A percentile compares a stretch with the other conserved stretches of the same genome.
Conservation (phyloP, 2,113 vertebrate species). For the Ceyx melanurus region DNA sequence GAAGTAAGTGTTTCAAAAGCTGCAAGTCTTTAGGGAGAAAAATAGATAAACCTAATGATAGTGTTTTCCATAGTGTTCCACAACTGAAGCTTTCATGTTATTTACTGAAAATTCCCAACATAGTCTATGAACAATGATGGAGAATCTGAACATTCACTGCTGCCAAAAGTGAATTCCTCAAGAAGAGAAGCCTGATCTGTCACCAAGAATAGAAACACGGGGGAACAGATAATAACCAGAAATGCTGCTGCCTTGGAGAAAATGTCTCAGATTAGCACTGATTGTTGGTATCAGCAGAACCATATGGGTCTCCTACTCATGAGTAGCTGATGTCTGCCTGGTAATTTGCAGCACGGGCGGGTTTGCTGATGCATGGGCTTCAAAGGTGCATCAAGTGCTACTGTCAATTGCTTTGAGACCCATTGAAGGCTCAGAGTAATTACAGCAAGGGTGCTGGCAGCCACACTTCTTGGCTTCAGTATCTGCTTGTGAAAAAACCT, state of each 20-base stretch:
- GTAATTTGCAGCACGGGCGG: not conserved
- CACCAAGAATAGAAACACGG: conserved; percentile 11
- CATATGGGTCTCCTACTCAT: not conserved
- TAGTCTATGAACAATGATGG: not conserved
- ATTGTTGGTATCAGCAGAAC: conserved; percentile 10
- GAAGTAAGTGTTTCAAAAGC: conserved; percentile 5
- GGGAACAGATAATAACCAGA: conserved; percentile 35
- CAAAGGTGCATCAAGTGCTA: not conserved
- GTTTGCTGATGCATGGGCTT: not conserved
- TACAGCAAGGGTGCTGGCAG: conserved; percentile 22
- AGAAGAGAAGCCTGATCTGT: conserved; percentile 41
- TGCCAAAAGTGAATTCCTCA: conserved; percentile 44
- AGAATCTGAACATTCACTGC: conserved; percentile 12
- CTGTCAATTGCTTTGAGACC: not conserved
- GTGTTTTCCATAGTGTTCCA: not conserved
- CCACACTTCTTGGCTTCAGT: not conserved
- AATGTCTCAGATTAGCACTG: not conserved
- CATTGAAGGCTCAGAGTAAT: not conserved
- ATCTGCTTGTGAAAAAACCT: not conserved
- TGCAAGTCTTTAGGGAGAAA: not conserved
- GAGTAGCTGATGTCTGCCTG: conserved; percentile 14
- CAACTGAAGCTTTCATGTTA: conserved; percentile 5
- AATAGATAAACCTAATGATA: conserved; percentile 29
- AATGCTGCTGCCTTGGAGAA: conserved; percentile 37
- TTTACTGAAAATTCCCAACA: conserved; percentile 17